Evolutionary conservation across 1,140 invertebrate species (phyloP), one percentile per base, ranked within the genome.

Genomic region (Meloidogyne chitwoodi): DNA sequence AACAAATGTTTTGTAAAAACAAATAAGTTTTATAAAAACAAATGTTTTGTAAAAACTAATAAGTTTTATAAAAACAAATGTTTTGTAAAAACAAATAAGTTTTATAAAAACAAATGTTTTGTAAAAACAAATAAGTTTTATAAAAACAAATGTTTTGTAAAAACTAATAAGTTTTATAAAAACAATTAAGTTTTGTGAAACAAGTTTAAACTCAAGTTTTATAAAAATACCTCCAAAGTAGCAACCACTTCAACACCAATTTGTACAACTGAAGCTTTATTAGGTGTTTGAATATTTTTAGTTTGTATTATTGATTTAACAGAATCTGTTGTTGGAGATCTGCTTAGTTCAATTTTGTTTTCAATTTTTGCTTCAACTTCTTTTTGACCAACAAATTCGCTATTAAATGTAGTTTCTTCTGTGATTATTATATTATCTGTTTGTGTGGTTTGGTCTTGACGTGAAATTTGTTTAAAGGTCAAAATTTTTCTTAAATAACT

Each of bases 191-290:
- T n/a, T n/a, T n/a, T n/a, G n/a, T n/a, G n/a, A n/a, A n/a, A n/a
- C n/a, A n/a, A n/a, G n/a, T n/a, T n/a, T n/a, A n/a, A n/a, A n/a
- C n/a, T n/a, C n/a, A n/a, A n/a, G n/a, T 69, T 48, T 22, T 4
- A 19, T 24, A 24, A 62, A 61, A 56, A 11, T n/a, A 72, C 71
- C 1, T 73, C 71, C 14, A 73, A 64, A 10, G 71, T 73, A 10
- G 71, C 71, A 8, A 73, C 10, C 8, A 73, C 56, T 73, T 73
- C 27, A 22, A 38, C 31, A 22, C 26, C 27, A 5, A 44, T 27
- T 22, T 71, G 38, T n/a, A 56, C 48, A 56, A 56, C 48, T 22
- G 48, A 56, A 0, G 48, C 48, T 22, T n/a, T 56, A 56, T 56
- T 22, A 56, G 48, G 38, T 11, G 38, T n/a, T 56, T 56, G 48